phyloP scores from a whole-genome alignment of 2,888 invertebrate genomes.

The Pharmacophagus antenor region DNA sequence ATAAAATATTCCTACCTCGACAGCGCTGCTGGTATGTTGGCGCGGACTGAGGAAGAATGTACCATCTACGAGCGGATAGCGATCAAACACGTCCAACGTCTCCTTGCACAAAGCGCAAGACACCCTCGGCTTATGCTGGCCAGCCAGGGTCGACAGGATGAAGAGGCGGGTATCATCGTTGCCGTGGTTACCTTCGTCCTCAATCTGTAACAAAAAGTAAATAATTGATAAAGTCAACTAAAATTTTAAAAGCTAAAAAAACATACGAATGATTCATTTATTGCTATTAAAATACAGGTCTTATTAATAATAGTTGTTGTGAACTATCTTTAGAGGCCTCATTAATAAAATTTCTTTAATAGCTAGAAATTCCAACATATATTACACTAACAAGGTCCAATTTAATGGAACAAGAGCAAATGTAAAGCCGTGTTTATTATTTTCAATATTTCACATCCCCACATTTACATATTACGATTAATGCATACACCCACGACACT shows the following conservation, averaged over 20 bases:
- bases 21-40: constrained; percentile 92
- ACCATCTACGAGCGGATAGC: constrained; percentile 98
- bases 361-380: neutral
- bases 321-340: no score
- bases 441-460: constrained; percentile 75
- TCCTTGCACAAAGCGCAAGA: constrained; percentile 94
- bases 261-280: no score
- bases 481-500: constrained; percentile 78
- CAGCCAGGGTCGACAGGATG: constrained; percentile 96
- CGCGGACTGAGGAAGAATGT: constrained; percentile 98
- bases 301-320: no score
- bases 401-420: constrained; percentile 47
- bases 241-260: no score
- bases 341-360: no score
- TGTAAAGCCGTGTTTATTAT: constrained; percentile 61
- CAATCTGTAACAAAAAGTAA: constrained; percentile 90
- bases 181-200: constrained; percentile 98
- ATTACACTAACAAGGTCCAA: neutral
- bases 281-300: no score
- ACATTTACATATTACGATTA: constrained; percentile 79
- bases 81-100: constrained; percentile 95
- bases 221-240: no score
- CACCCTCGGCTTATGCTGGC: constrained; percentile 92
- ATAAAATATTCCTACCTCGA: constrained; percentile 83
- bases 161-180: constrained; percentile 98